phyloP scores from a whole-genome alignment of 2,888 invertebrate species.

The Reticulitermes lucifugus region DNA sequence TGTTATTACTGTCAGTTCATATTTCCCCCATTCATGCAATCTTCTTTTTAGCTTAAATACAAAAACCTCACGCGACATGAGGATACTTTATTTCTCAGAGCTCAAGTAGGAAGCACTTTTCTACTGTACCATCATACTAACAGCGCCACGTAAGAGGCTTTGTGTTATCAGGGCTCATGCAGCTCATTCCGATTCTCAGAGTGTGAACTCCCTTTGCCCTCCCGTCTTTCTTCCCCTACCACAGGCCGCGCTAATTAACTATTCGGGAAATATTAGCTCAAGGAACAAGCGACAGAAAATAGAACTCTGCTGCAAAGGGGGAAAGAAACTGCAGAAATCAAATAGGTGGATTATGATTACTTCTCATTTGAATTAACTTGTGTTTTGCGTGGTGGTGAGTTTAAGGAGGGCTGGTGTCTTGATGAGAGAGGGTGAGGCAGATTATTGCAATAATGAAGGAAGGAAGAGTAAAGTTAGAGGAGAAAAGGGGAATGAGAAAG shows the following conservation, averaged over 20 bases:
- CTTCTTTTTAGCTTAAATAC: conserved; percentile 15
- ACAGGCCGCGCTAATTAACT: conserved; percentile 18
- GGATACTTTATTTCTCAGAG: conserved; percentile 18
- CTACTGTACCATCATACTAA: neutral
- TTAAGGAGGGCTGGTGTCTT: neutral
- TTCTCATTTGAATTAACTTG: conserved; percentile 39
- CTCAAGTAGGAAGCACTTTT: neutral
- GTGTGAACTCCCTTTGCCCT: neutral
- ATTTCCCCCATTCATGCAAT: neutral
- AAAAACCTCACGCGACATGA: conserved; percentile 22
- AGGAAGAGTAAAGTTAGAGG: neutral
- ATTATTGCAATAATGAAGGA: conserved; percentile 19
- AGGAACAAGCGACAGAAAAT: conserved; percentile 28
- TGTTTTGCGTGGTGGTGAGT: conserved; percentile 39
- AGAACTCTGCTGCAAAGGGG: neutral
- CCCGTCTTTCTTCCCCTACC: neutral
- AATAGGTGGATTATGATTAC: conserved; percentile 36
- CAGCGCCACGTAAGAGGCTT: conserved; percentile 11
- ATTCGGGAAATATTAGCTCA: conserved; percentile 39
- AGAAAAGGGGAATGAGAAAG: neutral
- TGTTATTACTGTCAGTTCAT: neutral
- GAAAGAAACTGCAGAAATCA: conserved; percentile 25
- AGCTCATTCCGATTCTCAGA: conserved; percentile 19
- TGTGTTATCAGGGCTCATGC: neutral
- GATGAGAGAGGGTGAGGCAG: conserved; percentile 3